Percentiles rank a stretch among this genome's conserved stretches.
These are phyloP conservation scores for Cephus spinipes DNA, from an alignment of 2,888 invertebrate species.

Conservation along the genomic window DNA sequence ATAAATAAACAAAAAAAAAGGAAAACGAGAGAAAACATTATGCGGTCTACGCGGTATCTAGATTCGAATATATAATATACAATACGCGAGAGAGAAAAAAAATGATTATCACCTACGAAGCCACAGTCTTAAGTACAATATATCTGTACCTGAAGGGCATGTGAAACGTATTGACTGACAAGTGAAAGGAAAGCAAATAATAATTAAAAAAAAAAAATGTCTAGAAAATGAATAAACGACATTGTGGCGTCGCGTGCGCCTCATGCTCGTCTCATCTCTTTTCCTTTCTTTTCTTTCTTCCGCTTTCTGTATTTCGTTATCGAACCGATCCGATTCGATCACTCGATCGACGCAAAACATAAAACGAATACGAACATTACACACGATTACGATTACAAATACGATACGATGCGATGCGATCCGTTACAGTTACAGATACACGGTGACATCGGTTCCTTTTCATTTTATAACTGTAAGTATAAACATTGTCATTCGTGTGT, in stretches of 20 bases:
- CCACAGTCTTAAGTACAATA: slow-evolving; percentile 60
- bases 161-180: slow-evolving; percentile 8
- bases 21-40: slow-evolving; percentile 49
- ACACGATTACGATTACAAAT: not conserved
- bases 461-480: slow-evolving; percentile 42
- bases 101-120: slow-evolving; percentile 46
- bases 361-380: not conserved
- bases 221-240: not conserved
- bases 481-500: slow-evolving; percentile 46
- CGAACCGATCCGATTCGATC: not conserved
- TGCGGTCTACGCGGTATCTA: slow-evolving; percentile 29
- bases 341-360: not conserved
- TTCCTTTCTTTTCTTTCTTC: not conserved
- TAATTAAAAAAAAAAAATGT: slow-evolving; percentile 20
- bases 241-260: not conserved
- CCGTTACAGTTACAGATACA: slow-evolving; percentile 56
- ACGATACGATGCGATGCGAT: not conserved
- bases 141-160: slow-evolving; percentile 56
- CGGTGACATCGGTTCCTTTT: slow-evolving; percentile 40
- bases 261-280: not conserved
- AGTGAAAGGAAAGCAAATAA: not conserved
- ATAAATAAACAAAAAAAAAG: slow-evolving; percentile 28
- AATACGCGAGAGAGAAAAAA: slow-evolving; percentile 19
- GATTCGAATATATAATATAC: slow-evolving; percentile 32
- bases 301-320: not conserved